Evolutionary conservation across 2,113 vertebrate genomes (phyloP).

Genomic region (Pavo muticus): DNA sequence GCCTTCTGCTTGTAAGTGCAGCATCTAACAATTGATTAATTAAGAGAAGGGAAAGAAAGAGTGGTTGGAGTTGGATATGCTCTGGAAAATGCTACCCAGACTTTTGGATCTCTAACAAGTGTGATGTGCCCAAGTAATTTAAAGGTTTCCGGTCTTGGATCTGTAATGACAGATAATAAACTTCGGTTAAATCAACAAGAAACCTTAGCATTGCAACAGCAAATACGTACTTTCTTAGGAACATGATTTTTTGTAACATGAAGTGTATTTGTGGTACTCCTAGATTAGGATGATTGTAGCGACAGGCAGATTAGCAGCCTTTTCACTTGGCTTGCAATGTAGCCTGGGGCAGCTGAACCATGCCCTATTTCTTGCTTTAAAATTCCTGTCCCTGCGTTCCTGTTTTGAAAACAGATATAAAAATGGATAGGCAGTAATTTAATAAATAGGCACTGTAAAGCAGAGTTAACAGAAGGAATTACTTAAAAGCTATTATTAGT

Average conservation of each 20-base stretch:
- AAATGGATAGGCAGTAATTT: constrained; percentile 35
- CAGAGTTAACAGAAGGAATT: neutral
- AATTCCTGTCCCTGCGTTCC: neutral
- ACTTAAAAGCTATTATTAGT: constrained; percentile 6
- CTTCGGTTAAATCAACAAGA: neutral
- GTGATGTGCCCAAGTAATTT: neutral
- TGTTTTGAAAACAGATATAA: constrained; percentile 27
- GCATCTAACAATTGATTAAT: neutral
- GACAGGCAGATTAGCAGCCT: neutral
- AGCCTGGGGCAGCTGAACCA: neutral
- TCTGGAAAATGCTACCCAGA: neutral
- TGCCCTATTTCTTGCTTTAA: constrained; percentile 15
- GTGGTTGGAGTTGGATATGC: neutral
- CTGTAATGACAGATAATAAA: neutral
- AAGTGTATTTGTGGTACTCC: neutral
- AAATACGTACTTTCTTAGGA: neutral
- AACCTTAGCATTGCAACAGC: neutral
- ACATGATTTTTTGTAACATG: neutral
- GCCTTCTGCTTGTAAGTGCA: neutral
- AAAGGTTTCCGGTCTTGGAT: neutral
- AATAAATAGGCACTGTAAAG: constrained; percentile 7
- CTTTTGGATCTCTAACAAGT: neutral
- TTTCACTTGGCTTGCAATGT: neutral
- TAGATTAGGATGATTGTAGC: neutral
- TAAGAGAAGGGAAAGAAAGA: neutral